These are phyloP conservation scores for Polydrusus tereticollis DNA, from an alignment of 2,888 invertebrate species.

Conservation along the genomic window DNA sequence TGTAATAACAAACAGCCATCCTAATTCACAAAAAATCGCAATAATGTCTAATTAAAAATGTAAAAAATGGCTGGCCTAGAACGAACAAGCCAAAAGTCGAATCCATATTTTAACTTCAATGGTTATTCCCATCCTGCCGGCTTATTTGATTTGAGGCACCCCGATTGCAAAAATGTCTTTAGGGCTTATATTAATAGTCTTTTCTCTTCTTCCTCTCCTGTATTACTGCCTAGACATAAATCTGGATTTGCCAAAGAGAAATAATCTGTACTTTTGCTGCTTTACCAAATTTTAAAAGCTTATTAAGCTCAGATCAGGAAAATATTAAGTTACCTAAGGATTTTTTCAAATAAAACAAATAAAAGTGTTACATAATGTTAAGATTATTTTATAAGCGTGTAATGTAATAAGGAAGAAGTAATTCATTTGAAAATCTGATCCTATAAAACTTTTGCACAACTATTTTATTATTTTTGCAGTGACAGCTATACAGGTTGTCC, in stretches of 20 bases:
- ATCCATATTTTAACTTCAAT: not conserved
- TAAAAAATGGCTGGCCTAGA: too few relatives aligned
- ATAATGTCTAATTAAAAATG: too few relatives aligned
- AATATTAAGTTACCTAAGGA: not conserved
- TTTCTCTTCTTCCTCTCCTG: not conserved
- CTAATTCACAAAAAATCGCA: too few relatives aligned
- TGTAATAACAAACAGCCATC: too few relatives aligned
- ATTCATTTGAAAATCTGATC: too few relatives aligned
- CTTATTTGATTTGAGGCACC: not conserved
- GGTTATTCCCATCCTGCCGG: not conserved
- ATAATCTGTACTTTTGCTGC: slow-evolving; percentile 8
- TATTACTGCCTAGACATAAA: not conserved
- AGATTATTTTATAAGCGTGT: too few relatives aligned
- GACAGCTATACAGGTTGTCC: too few relatives aligned
- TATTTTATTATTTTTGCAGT: too few relatives aligned
- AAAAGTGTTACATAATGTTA: too few relatives aligned
- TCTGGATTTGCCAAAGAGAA: not conserved
- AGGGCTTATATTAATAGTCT: slow-evolving; percentile 2
- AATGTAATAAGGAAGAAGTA: too few relatives aligned
- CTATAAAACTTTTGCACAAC: too few relatives aligned
- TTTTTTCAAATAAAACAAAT: not conserved
- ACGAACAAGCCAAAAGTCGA: not conserved
- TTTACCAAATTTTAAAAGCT: not conserved
- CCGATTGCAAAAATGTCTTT: not conserved
- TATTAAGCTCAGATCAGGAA: not conserved